These are phyloP conservation scores for Calameuta pallipes DNA, from an alignment of 2,888 invertebrate species.

Conservation along the genomic window DNA sequence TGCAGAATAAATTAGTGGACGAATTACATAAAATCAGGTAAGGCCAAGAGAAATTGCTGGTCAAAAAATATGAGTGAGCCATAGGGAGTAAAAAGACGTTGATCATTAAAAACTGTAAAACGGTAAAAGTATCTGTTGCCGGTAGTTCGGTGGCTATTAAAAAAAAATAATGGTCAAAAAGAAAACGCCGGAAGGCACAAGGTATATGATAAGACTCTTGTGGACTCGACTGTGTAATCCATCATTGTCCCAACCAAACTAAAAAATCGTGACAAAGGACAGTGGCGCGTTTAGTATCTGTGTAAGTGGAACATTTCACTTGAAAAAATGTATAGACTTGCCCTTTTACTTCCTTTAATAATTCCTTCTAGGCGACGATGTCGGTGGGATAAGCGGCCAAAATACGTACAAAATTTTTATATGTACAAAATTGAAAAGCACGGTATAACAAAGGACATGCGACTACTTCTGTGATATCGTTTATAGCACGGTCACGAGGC, in stretches of 20 bases:
- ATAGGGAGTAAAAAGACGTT: not conserved
- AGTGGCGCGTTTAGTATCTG: constrained; percentile 17
- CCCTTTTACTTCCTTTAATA: not conserved
- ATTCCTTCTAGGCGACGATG: not conserved
- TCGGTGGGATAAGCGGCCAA: not conserved
- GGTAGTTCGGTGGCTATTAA: not conserved
- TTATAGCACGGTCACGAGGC: not conserved
- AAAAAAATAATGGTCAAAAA: not conserved
- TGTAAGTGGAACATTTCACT: not conserved
- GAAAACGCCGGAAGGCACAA: not conserved
- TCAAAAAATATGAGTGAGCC: not conserved
- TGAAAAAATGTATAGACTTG: not conserved
- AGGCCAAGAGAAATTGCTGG: not conserved
- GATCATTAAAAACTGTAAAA: not conserved
- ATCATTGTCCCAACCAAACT: constrained; percentile 20
- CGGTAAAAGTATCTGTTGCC: not conserved
- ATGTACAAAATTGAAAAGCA: not conserved
- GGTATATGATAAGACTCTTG: not conserved
- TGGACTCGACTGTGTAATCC: constrained; percentile 6
- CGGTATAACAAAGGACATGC: not conserved
- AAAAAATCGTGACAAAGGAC: constrained; percentile 23
- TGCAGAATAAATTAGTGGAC: not conserved
- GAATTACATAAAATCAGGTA: not conserved
- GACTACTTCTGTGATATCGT: not conserved
- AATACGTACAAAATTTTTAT: not conserved